phyloP scores from a whole-genome alignment of 2,888 invertebrate species.

The Rhodophaea formosa region DNA sequence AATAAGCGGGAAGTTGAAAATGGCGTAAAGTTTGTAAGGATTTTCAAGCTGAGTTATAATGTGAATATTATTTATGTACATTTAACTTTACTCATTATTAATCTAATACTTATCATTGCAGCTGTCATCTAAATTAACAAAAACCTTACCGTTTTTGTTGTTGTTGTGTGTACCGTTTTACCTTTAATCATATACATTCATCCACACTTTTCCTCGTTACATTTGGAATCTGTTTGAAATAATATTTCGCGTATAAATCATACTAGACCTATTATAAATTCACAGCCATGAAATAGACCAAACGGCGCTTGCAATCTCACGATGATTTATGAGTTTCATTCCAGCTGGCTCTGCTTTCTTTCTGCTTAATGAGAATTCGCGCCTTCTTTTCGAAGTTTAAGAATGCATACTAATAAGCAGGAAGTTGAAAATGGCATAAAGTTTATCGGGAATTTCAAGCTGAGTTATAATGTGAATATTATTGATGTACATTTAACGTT shows the following conservation, averaged over 20 bases:
- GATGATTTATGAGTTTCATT: conserved; percentile 73
- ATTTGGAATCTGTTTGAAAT: conserved; percentile 3
- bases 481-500: too few species aligned
- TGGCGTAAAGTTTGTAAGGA: too few species aligned
- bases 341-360: conserved; percentile 53
- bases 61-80: too few species aligned
- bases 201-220: background rate
- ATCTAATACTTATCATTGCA: too few species aligned
- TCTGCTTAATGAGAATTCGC: conserved; percentile 61
- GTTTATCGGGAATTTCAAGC: too few species aligned
- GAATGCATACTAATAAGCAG: conserved; percentile 35
- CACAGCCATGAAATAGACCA: conserved; percentile 56
- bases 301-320: conserved; percentile 56
- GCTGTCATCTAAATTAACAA: too few species aligned
- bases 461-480: too few species aligned
- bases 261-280: conserved; percentile 31
- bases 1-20: conserved; percentile 16
- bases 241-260: conserved; percentile 14
- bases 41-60: too few species aligned
- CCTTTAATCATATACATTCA: background rate
- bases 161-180: too few species aligned
- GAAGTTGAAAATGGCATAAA: too few species aligned
- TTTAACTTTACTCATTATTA: too few species aligned
- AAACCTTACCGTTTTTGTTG: too few species aligned
- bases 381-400: conserved; percentile 51